Conservation (phyloP, 2,797 vertebrate species). For the Sebastes variabilis region DNA sequence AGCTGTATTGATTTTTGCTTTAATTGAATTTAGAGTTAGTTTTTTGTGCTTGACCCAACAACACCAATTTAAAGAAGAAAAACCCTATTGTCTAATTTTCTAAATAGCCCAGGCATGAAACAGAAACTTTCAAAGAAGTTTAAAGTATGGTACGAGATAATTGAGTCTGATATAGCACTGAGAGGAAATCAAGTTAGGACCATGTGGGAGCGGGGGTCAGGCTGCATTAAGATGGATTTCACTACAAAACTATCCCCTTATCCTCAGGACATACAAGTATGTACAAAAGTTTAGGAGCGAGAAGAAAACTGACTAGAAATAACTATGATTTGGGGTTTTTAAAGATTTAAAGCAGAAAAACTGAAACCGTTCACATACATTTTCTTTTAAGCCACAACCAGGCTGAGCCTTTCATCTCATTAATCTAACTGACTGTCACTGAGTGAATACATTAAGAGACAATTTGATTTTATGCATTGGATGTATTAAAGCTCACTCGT, state of each 20-base stretch:
- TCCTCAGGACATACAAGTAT: not conserved
- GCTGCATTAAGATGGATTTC: not conserved
- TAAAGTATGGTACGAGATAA: not conserved
- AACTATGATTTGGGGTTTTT: not conserved
- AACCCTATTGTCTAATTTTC: not conserved
- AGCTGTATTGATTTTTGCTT: conserved; percentile 19
- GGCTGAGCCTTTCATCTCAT: not conserved
- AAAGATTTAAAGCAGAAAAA: not conserved
- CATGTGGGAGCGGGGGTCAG: too few species aligned
- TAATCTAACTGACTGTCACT: too few species aligned
- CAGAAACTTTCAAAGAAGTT: not conserved
- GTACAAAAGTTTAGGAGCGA: too few species aligned
- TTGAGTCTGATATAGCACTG: not conserved
- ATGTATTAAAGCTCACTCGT: too few species aligned
- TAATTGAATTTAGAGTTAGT: conserved; percentile 11
- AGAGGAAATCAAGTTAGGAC: not conserved
- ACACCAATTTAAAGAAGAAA: not conserved
- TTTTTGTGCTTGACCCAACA: not conserved
- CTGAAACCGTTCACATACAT: not conserved
- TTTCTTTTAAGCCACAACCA: not conserved
- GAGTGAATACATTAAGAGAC: too few species aligned
- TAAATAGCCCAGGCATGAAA: not conserved
- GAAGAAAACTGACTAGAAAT: not conserved
- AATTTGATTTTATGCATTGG: too few species aligned
- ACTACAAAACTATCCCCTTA: not conserved